Evolutionary conservation across 2,113 vertebrate species (phyloP), one percentile per base, ranked within the genome.

Genomic region (Ardeotis arabs): DNA sequence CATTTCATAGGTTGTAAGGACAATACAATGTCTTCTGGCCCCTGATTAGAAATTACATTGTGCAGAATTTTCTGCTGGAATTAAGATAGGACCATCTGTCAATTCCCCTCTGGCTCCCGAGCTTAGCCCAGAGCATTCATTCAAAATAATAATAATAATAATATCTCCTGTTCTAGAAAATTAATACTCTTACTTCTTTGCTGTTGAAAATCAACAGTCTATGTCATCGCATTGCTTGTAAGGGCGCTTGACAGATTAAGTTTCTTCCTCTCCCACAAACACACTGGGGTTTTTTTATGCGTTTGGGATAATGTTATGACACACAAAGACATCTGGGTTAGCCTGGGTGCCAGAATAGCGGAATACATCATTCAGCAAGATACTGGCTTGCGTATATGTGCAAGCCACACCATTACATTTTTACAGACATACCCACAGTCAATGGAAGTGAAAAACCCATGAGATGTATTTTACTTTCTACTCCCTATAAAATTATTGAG

Each of bases 31-130:
- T 94, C 64, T 95, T 24, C 50, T 86, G 52, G 39, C 72, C 53
- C 41, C 76, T 44, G 44, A 62, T 92, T 41, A 89, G 76, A 82
- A 96, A 94, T 90, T 84, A 77, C 50, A 75, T 73, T 94, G 68
- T 60, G 41, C 90, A 90, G 74, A 94, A 92, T 27, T 87, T 97
- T 95, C 31, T 78, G 33, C 53, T 89, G 66, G 47, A 81, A 84
- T 89, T 76, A 79, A 87, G 28, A 63, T 23, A 87, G 50, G 56
- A 84, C 70, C 84, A 93, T 95, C 69, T 96, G 84, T 69, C 73
- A 76, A 2, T 81, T 93, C 55, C 69, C 53, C 23, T 76, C 58
- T 58, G 49, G 25, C 14, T 83, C 50, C 31, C 14, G 73, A 92
- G 64, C 52, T 78, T 37, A 79, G 35, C 69, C 24, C 66, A 89